Evolutionary conservation across 2,113 vertebrate species (phyloP).

Genomic region (Mobula hypostoma): DNA sequence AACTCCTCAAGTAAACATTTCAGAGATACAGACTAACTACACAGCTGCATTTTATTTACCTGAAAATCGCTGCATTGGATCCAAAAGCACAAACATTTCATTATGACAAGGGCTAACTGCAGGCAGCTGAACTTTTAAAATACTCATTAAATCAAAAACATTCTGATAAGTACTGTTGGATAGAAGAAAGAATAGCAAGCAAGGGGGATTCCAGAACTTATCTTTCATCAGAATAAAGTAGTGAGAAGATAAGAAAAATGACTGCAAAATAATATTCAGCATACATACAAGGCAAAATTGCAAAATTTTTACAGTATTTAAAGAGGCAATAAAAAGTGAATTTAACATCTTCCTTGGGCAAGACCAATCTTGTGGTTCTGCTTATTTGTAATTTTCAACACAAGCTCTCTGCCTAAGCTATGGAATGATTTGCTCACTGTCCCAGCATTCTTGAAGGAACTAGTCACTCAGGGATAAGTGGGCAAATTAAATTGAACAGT

Average conservation of each 20-base stretch:
- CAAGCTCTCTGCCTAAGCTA: neutral
- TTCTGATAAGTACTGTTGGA: neutral
- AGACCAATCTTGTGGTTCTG: neutral
- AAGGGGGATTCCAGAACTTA: neutral
- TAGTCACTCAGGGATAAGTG: neutral
- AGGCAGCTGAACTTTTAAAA: neutral
- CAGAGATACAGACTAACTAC: neutral
- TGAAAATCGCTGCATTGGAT: neutral
- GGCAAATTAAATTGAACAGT: neutral
- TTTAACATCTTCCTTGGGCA: neutral
- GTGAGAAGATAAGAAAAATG: neutral
- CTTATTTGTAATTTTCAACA: neutral
- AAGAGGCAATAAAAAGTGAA: neutral
- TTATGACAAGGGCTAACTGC: neutral
- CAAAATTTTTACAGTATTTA: neutral
- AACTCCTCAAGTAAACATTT: neutral
- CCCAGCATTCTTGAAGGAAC: neutral
- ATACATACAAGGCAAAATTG: neutral
- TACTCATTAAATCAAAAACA: neutral
- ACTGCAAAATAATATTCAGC: neutral
- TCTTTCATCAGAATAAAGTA: neutral
- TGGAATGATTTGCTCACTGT: neutral
- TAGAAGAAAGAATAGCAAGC: neutral
- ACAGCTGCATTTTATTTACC: conserved; percentile 8
- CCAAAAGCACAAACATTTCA: neutral